Base-by-base conservation (phyloP, 1,140 invertebrate genomes). In the Anoplolepis gracilipes region DNA sequence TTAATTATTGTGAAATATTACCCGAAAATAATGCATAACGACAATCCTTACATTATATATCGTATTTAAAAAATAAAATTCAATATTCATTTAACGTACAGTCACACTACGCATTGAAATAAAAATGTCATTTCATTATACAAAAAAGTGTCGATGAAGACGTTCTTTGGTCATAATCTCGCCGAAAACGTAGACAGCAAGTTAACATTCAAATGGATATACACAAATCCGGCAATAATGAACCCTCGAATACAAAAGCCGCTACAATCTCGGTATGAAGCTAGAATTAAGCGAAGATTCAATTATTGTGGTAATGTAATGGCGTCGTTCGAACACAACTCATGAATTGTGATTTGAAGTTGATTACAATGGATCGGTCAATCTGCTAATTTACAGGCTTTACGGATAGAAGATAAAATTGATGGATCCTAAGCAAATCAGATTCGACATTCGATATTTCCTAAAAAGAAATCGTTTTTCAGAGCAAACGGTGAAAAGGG, bases 191-290 rank as follows among this genome's bases (percentile, higher is more conserved):
- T 59, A 59, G 78, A 53, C 72, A 53, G 19, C 65, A 22, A 49
- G 42, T 70, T 81, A 81, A 72, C 25, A 81, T 81, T 70, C 65
- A 70, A 33, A 72, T 81, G 49, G 49, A 28, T 61, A 19, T 72
- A 81, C 49, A 81, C 11, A 72, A 81, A 81, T 81, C 65, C 22
- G 10, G 49, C 78, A 59, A 81, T 81, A 81, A 81, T 70, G 49
- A 16, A 70, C n/a, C 65, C 7, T 55, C 65, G 19, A 72, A 11
- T 81, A 70, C 19, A 49, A 81, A 81, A 72, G 33, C 78, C 33
- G 78, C 19, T 57, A 81, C 64, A 57, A 70, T 70, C 49, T 81
- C 77, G 25, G 7, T 70, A 67, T n/a, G 5, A 72, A 19, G 13
- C 25, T n/a, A 22, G 25, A 81, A 81, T 81, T 72, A 57, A 72